These are phyloP conservation scores for Malacosoma neustria DNA, from an alignment of 2,888 invertebrate species.

Conservation along the genomic window DNA sequence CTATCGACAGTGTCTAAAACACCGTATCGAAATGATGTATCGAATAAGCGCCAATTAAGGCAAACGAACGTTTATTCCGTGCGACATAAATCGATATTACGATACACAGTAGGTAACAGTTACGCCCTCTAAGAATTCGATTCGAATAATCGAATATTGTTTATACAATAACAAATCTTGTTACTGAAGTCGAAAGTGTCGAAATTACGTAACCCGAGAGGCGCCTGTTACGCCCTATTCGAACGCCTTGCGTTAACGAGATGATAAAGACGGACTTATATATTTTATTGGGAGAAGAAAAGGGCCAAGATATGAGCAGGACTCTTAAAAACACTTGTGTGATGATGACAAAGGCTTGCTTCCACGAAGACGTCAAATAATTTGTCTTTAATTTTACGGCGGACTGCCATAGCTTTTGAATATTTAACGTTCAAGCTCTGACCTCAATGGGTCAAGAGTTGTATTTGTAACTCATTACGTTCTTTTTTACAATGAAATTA, in stretches of 20 bases:
- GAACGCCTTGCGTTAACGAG: constrained; percentile 67
- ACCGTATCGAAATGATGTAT: constrained; percentile 58
- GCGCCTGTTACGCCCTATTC: constrained; percentile 68
- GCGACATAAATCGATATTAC: constrained; percentile 66
- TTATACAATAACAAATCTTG: constrained; percentile 65
- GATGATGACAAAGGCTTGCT: constrained; percentile 72
- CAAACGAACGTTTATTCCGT: constrained; percentile 66
- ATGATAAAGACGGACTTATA: constrained; percentile 53
- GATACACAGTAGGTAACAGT: constrained; percentile 45
- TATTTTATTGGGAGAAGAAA: constrained; percentile 37
- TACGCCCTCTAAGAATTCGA: constrained; percentile 64
- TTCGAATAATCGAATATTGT: constrained; percentile 39
- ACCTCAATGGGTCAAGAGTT: constrained; percentile 58
- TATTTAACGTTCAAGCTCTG: constrained; percentile 44
- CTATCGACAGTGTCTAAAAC: constrained; percentile 22
- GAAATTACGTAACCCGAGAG: constrained; percentile 66
- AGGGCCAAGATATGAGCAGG: constrained; percentile 56
- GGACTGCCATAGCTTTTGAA: constrained; percentile 69
- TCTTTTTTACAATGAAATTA: constrained; percentile 46
- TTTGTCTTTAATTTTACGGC: constrained; percentile 74
- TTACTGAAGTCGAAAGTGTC: constrained; percentile 68
- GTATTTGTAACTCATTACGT: constrained; percentile 60
- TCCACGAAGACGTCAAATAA: constrained; percentile 74
- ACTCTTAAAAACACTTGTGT: constrained; percentile 73
- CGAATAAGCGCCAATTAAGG: constrained; percentile 61